These are phyloP conservation scores for Achlya flavicornis DNA, from an alignment of 2,888 invertebrate species.

Conservation along the genomic window DNA sequence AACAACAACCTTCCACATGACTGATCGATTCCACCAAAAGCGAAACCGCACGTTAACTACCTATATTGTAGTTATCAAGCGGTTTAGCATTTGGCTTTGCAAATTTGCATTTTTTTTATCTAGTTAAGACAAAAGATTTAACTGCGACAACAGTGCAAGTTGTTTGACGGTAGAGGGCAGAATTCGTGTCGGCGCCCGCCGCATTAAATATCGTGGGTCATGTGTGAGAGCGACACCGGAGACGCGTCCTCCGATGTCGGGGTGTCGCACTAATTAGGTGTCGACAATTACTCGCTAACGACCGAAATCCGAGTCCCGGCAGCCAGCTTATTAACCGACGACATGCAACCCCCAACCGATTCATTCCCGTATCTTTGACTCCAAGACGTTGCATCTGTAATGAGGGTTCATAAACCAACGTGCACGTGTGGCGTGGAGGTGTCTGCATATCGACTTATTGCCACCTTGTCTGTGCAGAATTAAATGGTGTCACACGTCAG, in stretches of 20 bases:
- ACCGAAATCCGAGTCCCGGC: conserved; percentile 70
- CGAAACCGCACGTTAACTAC: conserved; percentile 1
- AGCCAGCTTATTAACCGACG: conserved; percentile 69
- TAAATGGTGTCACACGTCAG: not conserved
- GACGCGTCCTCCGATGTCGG: conserved; percentile 60
- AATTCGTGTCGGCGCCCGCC: conserved; percentile 27
- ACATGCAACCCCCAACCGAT: conserved; percentile 50
- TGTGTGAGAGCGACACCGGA: conserved; percentile 71
- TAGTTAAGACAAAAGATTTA: not conserved
- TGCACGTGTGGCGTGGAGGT: conserved; percentile 7
- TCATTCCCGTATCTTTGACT: conserved; percentile 42
- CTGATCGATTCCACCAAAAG: not conserved
- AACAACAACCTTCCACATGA: not conserved
- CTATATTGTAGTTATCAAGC: not conserved
- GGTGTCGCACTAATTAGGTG: conserved; percentile 72
- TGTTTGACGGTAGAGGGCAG: conserved; percentile 2
- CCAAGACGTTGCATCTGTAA: conserved; percentile 27
- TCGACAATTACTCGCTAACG: conserved; percentile 78
- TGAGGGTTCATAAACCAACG: conserved; percentile 30
- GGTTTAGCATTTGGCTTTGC: not conserved
- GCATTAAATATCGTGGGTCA: conserved; percentile 69
- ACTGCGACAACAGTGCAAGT: conserved; percentile 22
- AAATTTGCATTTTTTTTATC: not conserved
- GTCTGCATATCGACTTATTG: conserved; percentile 11
- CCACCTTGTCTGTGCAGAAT: conserved; percentile 7